Percentiles rank a stretch among this genome's conserved stretches.
Evolutionary conservation across 2,888 invertebrate species (phyloP).

Genomic region (Torymus texanus): DNA sequence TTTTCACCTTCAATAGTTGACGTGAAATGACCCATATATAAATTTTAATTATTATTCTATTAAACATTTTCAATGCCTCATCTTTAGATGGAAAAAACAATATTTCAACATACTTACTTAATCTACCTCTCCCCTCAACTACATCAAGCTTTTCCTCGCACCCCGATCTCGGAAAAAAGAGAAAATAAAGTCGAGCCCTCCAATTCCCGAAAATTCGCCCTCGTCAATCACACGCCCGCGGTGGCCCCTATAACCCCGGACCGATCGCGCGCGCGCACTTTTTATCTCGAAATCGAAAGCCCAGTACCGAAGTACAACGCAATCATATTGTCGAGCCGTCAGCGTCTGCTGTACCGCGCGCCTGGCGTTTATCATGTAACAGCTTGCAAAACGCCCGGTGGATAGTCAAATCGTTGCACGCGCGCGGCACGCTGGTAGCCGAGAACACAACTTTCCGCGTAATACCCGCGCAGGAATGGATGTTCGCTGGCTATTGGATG

Average conservation of each 20-base stretch:
- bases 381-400: slow-evolving; percentile 61
- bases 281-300: background rate
- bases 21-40: too few relatives aligned
- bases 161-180: too few relatives aligned
- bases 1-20: too few relatives aligned
- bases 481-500: too few relatives aligned
- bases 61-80: too few relatives aligned
- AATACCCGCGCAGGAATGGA: background rate
- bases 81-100: too few relatives aligned
- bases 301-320: slow-evolving; percentile 52
- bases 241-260: background rate
- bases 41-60: too few relatives aligned
- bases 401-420: slow-evolving; percentile 3
- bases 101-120: too few relatives aligned
- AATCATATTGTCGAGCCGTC: slow-evolving; percentile 64
- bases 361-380: slow-evolving; percentile 65
- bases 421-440: background rate
- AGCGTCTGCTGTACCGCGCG: slow-evolving; percentile 62
- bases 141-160: background rate
- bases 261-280: background rate
- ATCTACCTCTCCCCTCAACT: background rate
- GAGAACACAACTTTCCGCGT: slow-evolving; percentile 26
- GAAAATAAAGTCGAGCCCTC: too few relatives aligned
- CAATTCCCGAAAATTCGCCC: background rate
- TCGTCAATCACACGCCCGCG: slow-evolving; percentile 20